A percentile compares a stretch with the other conserved stretches of the same genome.
These are phyloP conservation scores for Batillaria attramentaria DNA, from an alignment of 1,140 invertebrate genomes.

Conservation along the genomic window DNA sequence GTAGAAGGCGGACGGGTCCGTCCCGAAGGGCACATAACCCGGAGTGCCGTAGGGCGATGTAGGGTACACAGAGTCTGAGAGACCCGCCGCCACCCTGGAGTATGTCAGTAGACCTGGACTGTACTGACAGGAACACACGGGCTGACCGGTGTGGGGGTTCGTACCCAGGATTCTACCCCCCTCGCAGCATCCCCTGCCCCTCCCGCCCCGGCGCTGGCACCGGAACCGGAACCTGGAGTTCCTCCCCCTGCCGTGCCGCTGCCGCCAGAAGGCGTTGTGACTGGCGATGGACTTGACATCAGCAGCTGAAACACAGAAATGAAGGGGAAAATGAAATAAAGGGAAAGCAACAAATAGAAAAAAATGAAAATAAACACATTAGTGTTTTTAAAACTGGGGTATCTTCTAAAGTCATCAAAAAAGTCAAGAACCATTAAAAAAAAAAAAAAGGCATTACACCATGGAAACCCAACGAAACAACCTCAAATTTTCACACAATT, in stretches of 20 bases:
- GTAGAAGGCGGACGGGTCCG: conserved; percentile 95
- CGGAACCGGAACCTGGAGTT: conserved; percentile 72
- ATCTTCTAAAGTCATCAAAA: neutral
- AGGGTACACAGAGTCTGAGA: conserved; percentile 70
- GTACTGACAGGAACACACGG: conserved; percentile 96
- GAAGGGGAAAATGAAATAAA: neutral
- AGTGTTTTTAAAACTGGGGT: neutral
- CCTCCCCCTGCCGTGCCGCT: conserved; percentile 44
- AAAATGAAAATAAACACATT: neutral
- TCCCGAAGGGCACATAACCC: conserved; percentile 64
- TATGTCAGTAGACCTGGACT: conserved; percentile 73
- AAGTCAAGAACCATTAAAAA: neutral
- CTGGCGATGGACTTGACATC: conserved; percentile 42
- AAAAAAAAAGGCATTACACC: neutral
- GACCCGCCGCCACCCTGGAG: conserved; percentile 78
- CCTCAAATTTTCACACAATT: neutral
- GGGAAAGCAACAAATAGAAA: neutral
- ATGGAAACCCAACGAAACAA: neutral
- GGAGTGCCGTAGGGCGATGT: conserved; percentile 72
- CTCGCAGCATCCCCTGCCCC: conserved; percentile 82
- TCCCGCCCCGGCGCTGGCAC: conserved; percentile 5
- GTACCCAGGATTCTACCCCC: conserved; percentile 94
- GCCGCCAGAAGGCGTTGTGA: conserved; percentile 55
- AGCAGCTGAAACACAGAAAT: conserved; percentile 28
- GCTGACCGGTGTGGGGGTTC: conserved; percentile 94